Evolutionary conservation across 2,888 invertebrate genomes (phyloP).

Genomic region (Zygogramma bicolorata): DNA sequence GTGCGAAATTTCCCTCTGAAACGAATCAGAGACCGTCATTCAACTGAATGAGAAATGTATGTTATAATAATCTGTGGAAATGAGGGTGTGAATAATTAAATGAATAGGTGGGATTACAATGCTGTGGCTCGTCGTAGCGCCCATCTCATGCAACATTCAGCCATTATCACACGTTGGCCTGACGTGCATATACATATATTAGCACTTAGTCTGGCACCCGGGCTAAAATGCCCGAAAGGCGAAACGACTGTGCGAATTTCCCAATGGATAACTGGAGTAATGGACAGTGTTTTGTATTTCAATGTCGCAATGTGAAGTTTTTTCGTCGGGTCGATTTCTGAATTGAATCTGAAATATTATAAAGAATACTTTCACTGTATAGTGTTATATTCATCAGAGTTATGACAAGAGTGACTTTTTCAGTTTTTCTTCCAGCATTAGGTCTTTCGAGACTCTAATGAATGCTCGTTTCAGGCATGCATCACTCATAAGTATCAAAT

Average conservation of each 20-base stretch:
- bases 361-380: too few relatives aligned
- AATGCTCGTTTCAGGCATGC: too few relatives aligned
- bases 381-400: too few relatives aligned
- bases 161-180: constrained; percentile 42
- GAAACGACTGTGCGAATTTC: neutral
- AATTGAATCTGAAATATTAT: too few relatives aligned
- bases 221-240: constrained; percentile 21
- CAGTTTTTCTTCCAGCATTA: too few relatives aligned
- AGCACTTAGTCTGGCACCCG: constrained; percentile 34
- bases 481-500: too few relatives aligned
- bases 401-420: too few relatives aligned
- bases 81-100: constrained; percentile 50
- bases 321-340: too few relatives aligned
- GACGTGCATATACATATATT: constrained; percentile 45
- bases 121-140: constrained; percentile 35
- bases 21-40: constrained; percentile 8
- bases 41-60: constrained; percentile 9
- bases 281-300: too few relatives aligned
- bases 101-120: constrained; percentile 49
- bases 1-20: neutral
- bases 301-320: too few relatives aligned
- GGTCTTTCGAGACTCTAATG: too few relatives aligned
- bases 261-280: neutral
- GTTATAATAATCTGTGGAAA: constrained; percentile 49
- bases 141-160: constrained; percentile 49